phyloP scores from a whole-genome alignment of 1,140 invertebrate species.

The Brachionus manjavacas region DNA sequence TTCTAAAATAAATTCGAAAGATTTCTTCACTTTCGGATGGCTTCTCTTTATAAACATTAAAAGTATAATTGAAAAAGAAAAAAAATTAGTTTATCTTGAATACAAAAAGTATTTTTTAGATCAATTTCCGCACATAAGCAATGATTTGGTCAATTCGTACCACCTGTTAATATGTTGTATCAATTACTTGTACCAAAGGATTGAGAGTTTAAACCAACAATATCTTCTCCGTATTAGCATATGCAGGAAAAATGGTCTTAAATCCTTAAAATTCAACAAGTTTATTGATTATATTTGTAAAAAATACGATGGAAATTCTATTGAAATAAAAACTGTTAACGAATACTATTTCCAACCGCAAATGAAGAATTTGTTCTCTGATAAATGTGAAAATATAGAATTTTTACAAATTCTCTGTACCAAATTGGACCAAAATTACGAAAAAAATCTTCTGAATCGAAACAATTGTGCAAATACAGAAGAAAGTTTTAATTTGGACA shows the following conservation, averaged over 20 bases:
- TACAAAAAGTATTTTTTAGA: neutral
- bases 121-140: constrained; percentile 15
- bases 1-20: neutral
- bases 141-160: constrained; percentile 23
- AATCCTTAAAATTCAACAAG: neutral
- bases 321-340: constrained; percentile 10
- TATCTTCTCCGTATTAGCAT: neutral
- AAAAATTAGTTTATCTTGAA: neutral
- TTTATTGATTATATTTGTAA: neutral
- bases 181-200: neutral
- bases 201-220: neutral
- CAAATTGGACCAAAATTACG: neutral
- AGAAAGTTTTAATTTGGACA: neutral
- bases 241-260: neutral
- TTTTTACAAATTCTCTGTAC: neutral
- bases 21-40: neutral
- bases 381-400: neutral
- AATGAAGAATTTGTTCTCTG: neutral
- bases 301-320: neutral
- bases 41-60: constrained; percentile 19
- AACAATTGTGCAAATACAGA: neutral
- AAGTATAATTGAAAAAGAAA: neutral
- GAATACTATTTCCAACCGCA: constrained; percentile 24
- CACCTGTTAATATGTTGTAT: constrained; percentile 8
- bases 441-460: neutral